Evolutionary conservation across 2,797 vertebrate species (phyloP).

Genomic region (Ficedula albicollis): DNA sequence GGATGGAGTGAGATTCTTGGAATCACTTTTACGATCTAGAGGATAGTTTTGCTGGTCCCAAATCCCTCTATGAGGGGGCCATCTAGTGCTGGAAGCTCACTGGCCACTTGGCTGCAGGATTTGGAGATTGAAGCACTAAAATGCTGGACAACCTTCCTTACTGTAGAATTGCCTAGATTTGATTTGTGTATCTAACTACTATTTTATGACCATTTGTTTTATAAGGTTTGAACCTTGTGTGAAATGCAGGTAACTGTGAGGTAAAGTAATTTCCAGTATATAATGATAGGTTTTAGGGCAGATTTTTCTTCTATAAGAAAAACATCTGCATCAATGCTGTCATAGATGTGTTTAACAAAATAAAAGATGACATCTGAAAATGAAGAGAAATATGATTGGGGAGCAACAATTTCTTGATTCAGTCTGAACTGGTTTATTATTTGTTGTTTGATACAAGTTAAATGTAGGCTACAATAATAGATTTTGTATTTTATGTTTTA

Average conservation of each 20-base stretch:
- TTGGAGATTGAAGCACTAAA: neutral
- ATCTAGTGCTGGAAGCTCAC: slow-evolving; percentile 28
- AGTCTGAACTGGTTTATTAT: neutral
- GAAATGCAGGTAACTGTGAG: neutral
- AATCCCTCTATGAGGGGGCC: neutral
- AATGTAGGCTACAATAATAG: neutral
- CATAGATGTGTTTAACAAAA: neutral
- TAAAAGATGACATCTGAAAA: neutral
- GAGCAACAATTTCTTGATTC: neutral
- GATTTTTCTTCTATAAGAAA: neutral
- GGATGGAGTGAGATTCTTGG: neutral
- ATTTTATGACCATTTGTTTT: neutral
- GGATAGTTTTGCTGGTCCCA: neutral
- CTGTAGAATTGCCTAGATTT: neutral
- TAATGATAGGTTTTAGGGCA: neutral
- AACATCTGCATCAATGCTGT: neutral
- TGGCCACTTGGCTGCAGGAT: neutral
- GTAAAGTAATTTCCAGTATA: neutral
- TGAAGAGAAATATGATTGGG: neutral
- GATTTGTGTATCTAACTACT: neutral
- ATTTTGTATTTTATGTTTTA: slow-evolving; percentile 8
- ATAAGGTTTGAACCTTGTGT: neutral
- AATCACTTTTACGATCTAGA: neutral
- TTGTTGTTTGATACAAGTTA: neutral
- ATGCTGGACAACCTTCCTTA: neutral